Evolutionary conservation across 2,797 vertebrate species (phyloP).

Genomic region (Ispidina lecontei): DNA sequence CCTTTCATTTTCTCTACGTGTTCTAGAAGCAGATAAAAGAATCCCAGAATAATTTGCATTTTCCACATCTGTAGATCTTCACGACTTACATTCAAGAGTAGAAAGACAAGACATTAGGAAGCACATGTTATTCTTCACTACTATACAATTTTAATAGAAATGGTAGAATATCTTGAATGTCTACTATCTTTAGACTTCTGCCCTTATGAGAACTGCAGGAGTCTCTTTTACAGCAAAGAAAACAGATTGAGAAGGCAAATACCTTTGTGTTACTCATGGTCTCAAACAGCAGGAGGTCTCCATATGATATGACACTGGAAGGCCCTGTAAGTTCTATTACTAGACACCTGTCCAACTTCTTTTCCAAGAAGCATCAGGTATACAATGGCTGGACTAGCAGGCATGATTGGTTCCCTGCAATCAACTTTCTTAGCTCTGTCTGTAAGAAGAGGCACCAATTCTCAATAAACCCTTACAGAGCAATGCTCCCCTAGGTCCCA

Average conservation of each 20-base stretch:
- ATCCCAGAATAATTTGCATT: neutral
- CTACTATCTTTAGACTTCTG: conserved; percentile 23
- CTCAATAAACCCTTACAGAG: conserved; percentile 20
- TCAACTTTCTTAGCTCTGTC: conserved; percentile 30
- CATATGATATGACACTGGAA: conserved; percentile 15
- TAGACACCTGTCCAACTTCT: conserved; percentile 26
- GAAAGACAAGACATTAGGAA: neutral
- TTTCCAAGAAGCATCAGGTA: conserved; percentile 22
- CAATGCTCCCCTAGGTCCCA: conserved; percentile 39
- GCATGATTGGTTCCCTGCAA: conserved; percentile 21
- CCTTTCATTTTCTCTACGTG: neutral
- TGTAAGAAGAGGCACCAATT: conserved; percentile 35
- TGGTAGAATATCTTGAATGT: neutral
- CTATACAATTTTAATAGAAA: neutral
- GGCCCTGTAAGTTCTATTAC: conserved; percentile 59
- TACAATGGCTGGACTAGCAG: conserved; percentile 46
- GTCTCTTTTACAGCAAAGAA: conserved; percentile 52
- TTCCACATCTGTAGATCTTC: neutral
- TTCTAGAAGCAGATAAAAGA: neutral
- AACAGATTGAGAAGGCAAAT: conserved; percentile 56
- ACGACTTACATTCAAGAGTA: neutral
- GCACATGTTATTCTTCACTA: neutral
- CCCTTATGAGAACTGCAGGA: conserved; percentile 34
- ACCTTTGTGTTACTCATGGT: conserved; percentile 45
- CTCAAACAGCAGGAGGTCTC: conserved; percentile 51